Conservation (phyloP, 2,888 invertebrate genomes). For the Harpalus rubripes region DNA sequence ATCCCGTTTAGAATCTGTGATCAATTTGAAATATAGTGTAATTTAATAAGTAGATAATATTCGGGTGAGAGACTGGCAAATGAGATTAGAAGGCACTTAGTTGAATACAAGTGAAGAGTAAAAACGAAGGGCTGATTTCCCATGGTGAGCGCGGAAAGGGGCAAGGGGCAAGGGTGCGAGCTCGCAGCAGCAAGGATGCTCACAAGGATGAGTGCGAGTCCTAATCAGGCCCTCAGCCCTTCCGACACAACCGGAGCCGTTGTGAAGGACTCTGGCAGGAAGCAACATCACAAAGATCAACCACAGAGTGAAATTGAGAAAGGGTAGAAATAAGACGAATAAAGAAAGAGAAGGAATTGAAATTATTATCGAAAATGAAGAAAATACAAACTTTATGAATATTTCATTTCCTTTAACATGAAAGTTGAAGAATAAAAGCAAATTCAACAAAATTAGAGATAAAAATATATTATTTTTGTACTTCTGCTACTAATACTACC, state of each 20-base stretch:
- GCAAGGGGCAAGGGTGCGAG: background rate
- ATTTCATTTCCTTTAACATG: too few relatives aligned
- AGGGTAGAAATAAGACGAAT: too few relatives aligned
- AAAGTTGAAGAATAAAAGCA: too few relatives aligned
- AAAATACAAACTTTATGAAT: too few relatives aligned
- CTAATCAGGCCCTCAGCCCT: conserved; percentile 17
- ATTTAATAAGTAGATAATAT: conserved; percentile 37
- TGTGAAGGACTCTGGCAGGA: background rate
- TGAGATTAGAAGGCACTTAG: conserved; percentile 38
- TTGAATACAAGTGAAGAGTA: conserved; percentile 44
- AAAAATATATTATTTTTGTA: too few relatives aligned
- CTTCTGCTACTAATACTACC: too few relatives aligned
- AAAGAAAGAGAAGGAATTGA: too few relatives aligned
- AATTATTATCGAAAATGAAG: too few relatives aligned
- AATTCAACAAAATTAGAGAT: too few relatives aligned
- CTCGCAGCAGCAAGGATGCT: too few relatives aligned
- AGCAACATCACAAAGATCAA: background rate
- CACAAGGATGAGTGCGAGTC: background rate
- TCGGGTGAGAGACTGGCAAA: conserved; percentile 1
- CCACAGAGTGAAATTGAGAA: background rate
- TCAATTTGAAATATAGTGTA: conserved; percentile 1
- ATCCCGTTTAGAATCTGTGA: background rate
- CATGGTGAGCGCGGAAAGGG: background rate
- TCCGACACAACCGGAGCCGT: background rate
- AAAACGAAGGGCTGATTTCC: conserved; percentile 46